A percentile compares a stretch with the other conserved stretches of the same genome.
phyloP scores from a whole-genome alignment of 2,113 vertebrate genomes.

The Crotalus viridis region DNA sequence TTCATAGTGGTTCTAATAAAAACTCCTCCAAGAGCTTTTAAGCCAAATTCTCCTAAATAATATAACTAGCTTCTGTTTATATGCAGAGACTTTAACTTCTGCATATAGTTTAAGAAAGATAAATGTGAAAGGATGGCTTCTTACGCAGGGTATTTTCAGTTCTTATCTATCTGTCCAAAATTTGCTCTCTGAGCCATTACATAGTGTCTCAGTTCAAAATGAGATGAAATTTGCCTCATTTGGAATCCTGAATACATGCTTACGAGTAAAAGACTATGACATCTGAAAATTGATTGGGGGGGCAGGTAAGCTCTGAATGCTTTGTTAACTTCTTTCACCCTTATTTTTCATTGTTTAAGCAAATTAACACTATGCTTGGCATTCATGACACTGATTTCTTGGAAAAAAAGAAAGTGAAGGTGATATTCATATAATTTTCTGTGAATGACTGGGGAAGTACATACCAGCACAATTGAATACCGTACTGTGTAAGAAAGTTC shows the following conservation, averaged over 20 bases:
- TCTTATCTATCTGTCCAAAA: not conserved
- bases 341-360: not conserved
- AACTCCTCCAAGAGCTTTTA: not conserved
- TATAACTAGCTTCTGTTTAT: not conserved
- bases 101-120: not conserved
- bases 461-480: not conserved
- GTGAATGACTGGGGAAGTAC: not conserved
- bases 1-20: not conserved
- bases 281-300: not conserved
- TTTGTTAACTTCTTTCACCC: not conserved
- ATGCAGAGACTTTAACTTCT: not conserved
- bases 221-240: accelerated
- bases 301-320: not conserved
- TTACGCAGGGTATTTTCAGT: not conserved
- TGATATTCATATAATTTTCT: not conserved
- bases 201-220: not conserved
- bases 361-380: not conserved
- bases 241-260: accelerated
- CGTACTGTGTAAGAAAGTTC: not conserved
- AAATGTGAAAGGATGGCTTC: not conserved
- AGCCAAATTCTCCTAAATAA: not conserved
- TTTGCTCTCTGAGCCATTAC: not conserved
- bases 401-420: not conserved
- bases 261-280: not conserved
- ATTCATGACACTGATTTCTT: not conserved